Conservation (phyloP, 1,140 invertebrate species). For the Zophobas atratus region DNA sequence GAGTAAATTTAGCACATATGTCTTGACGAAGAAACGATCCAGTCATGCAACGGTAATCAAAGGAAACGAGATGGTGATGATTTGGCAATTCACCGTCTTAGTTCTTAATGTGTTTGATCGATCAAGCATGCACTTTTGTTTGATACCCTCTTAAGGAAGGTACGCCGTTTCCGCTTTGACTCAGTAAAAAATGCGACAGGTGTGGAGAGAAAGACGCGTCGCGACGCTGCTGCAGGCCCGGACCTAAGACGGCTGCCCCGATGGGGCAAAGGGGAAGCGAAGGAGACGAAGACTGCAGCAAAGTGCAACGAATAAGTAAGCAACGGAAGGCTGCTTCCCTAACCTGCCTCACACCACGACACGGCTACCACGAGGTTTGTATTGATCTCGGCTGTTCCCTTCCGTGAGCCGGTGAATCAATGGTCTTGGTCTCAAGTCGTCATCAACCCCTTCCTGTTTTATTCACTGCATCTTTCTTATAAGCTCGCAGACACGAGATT, state of each 20-base stretch:
- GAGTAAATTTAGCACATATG: conserved; percentile 28
- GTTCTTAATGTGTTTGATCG: conserved; percentile 25
- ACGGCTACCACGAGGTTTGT: conserved; percentile 55
- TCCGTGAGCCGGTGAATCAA: conserved; percentile 61
- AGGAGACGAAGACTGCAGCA: conserved; percentile 59
- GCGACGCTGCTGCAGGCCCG: conserved; percentile 16
- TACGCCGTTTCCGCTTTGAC: conserved; percentile 11
- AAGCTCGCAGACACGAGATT: background rate
- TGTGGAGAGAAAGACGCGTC: conserved; percentile 19
- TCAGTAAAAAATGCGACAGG: conserved; percentile 15
- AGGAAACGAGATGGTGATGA: conserved; percentile 33
- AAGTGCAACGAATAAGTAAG: conserved; percentile 51
- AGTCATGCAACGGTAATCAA: conserved; percentile 15
- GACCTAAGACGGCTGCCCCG: conserved; percentile 23
- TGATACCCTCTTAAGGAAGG: conserved; percentile 1
- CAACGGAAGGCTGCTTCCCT: conserved; percentile 53
- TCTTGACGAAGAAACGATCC: conserved; percentile 11
- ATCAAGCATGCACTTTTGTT: conserved; percentile 5
- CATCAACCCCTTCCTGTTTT: conserved; percentile 26
- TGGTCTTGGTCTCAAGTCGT: conserved; percentile 62
- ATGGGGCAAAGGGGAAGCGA: conserved; percentile 52
- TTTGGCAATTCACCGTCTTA: conserved; percentile 22
- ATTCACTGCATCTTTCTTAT: conserved; percentile 42
- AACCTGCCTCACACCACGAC: conserved; percentile 60
- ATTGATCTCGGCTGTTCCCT: conserved; percentile 59